Conservation (phyloP, 1,140 invertebrate genomes). For the Cotesia glomerata region DNA sequence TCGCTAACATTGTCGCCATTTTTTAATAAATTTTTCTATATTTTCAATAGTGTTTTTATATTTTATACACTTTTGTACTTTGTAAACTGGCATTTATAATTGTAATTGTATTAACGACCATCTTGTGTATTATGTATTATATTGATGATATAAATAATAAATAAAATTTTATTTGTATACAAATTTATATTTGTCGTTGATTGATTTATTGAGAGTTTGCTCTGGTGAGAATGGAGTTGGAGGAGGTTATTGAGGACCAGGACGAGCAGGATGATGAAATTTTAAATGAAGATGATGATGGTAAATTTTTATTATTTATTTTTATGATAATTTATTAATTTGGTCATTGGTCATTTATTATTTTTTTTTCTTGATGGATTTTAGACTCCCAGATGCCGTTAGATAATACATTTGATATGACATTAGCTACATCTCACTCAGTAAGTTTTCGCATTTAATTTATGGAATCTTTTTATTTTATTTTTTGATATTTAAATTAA, state of each 20-base stretch:
- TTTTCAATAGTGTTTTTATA: no score
- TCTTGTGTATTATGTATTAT: neutral
- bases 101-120: neutral
- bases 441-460: slow-evolving; percentile 48
- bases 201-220: no score
- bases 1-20: no score
- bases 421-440: slow-evolving; percentile 63
- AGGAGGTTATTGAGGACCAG: neutral
- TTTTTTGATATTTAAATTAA: neutral
- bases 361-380: slow-evolving; percentile 14
- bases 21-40: no score
- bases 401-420: slow-evolving; percentile 59
- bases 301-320: neutral
- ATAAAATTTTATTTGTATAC: no score
- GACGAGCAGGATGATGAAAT: neutral
- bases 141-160: no score
- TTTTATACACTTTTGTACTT: no score
- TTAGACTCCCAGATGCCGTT: slow-evolving; percentile 18
- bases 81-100: no score
- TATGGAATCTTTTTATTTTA: neutral
- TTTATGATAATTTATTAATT: slow-evolving; percentile 28
- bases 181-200: no score
- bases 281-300: neutral
- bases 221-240: neutral
- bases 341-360: slow-evolving; percentile 25